Conservation (phyloP, 2,888 invertebrate species). For the Branchipolynoe longqiensis region DNA sequence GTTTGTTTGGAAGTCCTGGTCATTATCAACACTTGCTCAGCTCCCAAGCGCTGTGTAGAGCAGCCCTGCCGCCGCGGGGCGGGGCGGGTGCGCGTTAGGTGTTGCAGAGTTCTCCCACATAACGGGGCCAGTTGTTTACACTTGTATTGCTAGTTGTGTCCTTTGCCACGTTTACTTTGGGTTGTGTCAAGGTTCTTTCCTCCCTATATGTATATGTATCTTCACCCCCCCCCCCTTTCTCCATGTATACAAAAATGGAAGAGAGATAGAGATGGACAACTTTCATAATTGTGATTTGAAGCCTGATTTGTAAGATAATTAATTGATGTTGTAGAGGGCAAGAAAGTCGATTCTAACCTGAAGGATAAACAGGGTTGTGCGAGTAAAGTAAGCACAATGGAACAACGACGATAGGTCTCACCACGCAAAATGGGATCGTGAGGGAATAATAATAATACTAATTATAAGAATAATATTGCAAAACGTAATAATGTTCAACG, state of each 20-base stretch:
- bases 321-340: slow-evolving; percentile 2
- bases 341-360: background rate
- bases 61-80: too few relatives aligned
- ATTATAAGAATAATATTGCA: slow-evolving; percentile 27
- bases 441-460: background rate
- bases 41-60: too few relatives aligned
- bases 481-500: background rate
- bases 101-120: slow-evolving; percentile 12
- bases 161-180: background rate
- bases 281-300: background rate
- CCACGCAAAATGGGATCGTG: slow-evolving; percentile 20
- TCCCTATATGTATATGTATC: background rate
- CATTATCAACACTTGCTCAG: too few relatives aligned
- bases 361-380: slow-evolving; percentile 35
- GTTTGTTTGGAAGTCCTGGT: too few relatives aligned
- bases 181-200: background rate
- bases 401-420: background rate
- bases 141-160: slow-evolving; percentile 10
- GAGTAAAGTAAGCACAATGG: background rate
- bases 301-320: slow-evolving; percentile 2
- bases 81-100: too few relatives aligned
- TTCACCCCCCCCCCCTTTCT: background rate
- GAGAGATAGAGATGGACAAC: background rate
- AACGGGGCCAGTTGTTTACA: background rate
- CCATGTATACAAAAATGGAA: too few relatives aligned